Percentiles rank a stretch among this genome's conserved stretches.
phyloP scores from a whole-genome alignment of 2,888 invertebrate genomes.

The Dynastes grantii region DNA sequence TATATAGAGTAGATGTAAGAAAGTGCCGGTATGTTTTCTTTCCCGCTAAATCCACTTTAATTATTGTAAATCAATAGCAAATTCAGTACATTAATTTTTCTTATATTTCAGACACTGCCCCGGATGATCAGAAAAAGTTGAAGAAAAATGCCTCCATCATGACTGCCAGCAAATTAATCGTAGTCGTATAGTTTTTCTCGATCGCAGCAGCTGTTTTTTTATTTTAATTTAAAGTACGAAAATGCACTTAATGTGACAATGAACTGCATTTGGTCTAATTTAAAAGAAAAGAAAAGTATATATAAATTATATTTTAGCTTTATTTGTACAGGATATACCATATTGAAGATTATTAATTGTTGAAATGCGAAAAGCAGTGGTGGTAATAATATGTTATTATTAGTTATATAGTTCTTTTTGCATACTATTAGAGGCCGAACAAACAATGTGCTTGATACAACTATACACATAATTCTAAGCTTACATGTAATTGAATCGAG shows the following conservation, averaged over 20 bases:
- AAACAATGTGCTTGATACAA: conserved; percentile 37
- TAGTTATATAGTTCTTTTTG: conserved; percentile 44
- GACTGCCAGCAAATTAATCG: conserved; percentile 69
- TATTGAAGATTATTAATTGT: conserved; percentile 66
- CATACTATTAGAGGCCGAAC: conserved; percentile 52
- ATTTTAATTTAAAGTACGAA: conserved; percentile 33
- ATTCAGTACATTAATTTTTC: conserved; percentile 25
- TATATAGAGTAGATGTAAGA: no score
- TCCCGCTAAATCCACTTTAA: no score
- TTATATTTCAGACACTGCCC: conserved; percentile 66
- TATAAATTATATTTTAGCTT: conserved; percentile 69
- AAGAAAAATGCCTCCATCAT: conserved; percentile 59
- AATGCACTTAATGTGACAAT: conserved; percentile 67
- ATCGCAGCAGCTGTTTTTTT: conserved; percentile 66
- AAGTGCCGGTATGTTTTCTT: no score
- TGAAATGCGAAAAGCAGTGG: conserved; percentile 65
- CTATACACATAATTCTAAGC: conserved; percentile 9
- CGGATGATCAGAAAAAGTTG: conserved; percentile 52
- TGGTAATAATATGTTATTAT: conserved; percentile 58
- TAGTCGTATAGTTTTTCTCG: conserved; percentile 57
- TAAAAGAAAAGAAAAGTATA: conserved; percentile 55
- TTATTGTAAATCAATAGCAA: no score
- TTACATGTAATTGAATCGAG: conserved; percentile 23
- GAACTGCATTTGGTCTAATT: conserved; percentile 67
- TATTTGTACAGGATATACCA: conserved; percentile 68